These are phyloP conservation scores for Pseudocheirus occidentalis DNA, from an alignment of 2,797 vertebrate genomes.

Conservation along the genomic window DNA sequence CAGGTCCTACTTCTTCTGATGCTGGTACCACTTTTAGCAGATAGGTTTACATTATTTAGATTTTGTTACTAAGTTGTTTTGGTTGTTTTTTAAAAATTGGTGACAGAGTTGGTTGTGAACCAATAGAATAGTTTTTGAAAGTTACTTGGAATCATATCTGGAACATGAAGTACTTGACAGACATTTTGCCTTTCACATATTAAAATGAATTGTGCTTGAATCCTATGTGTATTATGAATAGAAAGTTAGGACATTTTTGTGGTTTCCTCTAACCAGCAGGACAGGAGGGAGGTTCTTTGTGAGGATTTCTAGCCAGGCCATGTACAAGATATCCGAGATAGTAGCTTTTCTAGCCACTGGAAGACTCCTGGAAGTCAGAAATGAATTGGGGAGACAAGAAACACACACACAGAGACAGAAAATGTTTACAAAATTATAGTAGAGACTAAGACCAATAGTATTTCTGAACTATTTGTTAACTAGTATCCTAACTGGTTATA, in stretches of 20 bases:
- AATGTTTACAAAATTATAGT: constrained; percentile 44
- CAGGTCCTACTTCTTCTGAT: constrained; percentile 12
- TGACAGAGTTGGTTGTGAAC: constrained; percentile 25
- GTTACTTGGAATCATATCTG: constrained; percentile 43
- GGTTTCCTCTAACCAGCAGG: constrained; percentile 96
- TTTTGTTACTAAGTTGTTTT: background rate
- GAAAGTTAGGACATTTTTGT: constrained; percentile 98
- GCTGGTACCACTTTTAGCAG: background rate
- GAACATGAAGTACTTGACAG: background rate
- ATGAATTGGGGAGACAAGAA: constrained; percentile 53
- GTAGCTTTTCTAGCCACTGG: constrained; percentile 96
- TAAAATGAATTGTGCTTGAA: constrained; percentile 35
- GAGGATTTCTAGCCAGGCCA: constrained; percentile 97
- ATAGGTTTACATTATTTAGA: background rate
- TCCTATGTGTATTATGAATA: constrained; percentile 90
- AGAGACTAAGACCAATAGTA: background rate
- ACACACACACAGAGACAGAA: background rate
- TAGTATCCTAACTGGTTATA: constrained; percentile 4
- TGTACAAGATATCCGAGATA: constrained; percentile 95
- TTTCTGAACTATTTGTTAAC: constrained; percentile 32
- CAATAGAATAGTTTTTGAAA: background rate
- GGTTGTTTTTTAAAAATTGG: background rate
- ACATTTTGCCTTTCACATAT: constrained; percentile 23
- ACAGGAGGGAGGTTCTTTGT: constrained; percentile 95
- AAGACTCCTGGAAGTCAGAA: constrained; percentile 91